These are phyloP conservation scores for Piezodorus guildinii DNA, from an alignment of 1,140 invertebrate genomes.

Conservation along the genomic window DNA sequence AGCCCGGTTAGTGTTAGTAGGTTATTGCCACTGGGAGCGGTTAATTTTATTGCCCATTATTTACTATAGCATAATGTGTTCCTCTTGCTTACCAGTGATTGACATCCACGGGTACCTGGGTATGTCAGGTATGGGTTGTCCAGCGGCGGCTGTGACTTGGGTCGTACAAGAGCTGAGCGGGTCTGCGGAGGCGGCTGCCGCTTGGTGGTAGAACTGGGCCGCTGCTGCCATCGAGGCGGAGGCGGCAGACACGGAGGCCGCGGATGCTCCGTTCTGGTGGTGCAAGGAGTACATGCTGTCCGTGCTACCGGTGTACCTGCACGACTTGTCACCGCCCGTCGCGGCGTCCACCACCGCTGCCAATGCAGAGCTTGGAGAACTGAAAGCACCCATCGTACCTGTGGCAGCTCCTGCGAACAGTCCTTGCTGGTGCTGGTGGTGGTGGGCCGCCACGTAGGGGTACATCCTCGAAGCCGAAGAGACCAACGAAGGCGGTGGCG, in stretches of 20 bases:
- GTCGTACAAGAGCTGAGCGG: slow-evolving; percentile 48
- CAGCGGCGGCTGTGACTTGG: slow-evolving; percentile 46
- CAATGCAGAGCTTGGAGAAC: slow-evolving; percentile 40
- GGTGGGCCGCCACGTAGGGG: slow-evolving; percentile 38
- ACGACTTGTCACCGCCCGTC: slow-evolving; percentile 52
- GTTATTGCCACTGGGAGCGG: slow-evolving; percentile 2
- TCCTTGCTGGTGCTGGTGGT: slow-evolving; percentile 50
- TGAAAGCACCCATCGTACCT: slow-evolving; percentile 48
- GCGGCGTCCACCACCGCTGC: slow-evolving; percentile 47
- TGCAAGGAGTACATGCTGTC: slow-evolving; percentile 62
- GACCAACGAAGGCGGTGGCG: slow-evolving; percentile 34
- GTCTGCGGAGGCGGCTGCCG: slow-evolving; percentile 50
- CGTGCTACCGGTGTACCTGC: slow-evolving; percentile 58
- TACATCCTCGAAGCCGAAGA: slow-evolving; percentile 38
- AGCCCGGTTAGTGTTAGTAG: not conserved
- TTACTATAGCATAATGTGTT: not conserved
- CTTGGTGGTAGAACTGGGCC: slow-evolving; percentile 79
- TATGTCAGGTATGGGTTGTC: slow-evolving; percentile 71
- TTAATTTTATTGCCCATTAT: slow-evolving; percentile 3
- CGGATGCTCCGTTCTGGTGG: slow-evolving; percentile 56
- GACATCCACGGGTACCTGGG: slow-evolving; percentile 95
- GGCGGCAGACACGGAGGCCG: slow-evolving; percentile 47
- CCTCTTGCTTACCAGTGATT: slow-evolving; percentile 68
- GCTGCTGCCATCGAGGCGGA: slow-evolving; percentile 66
- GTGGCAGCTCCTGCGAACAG: slow-evolving; percentile 50